Percentiles rank a stretch among this genome's conserved stretches.
These are phyloP conservation scores for Scaptomyza cyrtandrae DNA, from an alignment of 2,888 invertebrate species.

Conservation along the genomic window DNA sequence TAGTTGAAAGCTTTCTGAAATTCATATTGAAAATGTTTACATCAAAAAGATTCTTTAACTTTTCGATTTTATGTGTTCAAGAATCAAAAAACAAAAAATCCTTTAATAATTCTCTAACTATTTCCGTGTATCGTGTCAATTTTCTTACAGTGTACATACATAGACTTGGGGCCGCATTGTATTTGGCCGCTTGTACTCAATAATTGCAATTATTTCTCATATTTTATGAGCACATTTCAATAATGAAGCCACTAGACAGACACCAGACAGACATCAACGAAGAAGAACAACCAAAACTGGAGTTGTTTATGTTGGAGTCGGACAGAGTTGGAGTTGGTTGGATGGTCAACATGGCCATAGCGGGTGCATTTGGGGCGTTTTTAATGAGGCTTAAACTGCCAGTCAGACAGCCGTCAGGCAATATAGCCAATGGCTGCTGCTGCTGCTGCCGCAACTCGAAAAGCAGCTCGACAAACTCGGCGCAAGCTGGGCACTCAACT, in stretches of 20 bases:
- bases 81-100: no score
- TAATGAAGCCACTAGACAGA: constrained; percentile 60
- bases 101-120: no score
- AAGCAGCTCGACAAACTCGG: constrained; percentile 23
- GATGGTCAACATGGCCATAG: constrained; percentile 40
- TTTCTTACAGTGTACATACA: constrained; percentile 30
- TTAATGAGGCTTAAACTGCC: constrained; percentile 69
- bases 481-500: neutral
- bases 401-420: constrained; percentile 38
- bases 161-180: neutral
- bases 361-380: constrained; percentile 70
- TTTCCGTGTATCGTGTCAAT: no score
- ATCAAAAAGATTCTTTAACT: no score
- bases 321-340: constrained; percentile 1
- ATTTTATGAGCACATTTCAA: constrained; percentile 70
- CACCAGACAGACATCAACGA: constrained; percentile 2
- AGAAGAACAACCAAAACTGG: constrained; percentile 6
- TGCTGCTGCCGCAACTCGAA: neutral
- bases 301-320: neutral
- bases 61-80: no score
- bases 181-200: constrained; percentile 61
- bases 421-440: constrained; percentile 28
- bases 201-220: constrained; percentile 78
- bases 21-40: no score
- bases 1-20: no score